Evolutionary conservation across 2,113 vertebrate genomes (phyloP).

Genomic region (Leucopsar rothschildi): DNA sequence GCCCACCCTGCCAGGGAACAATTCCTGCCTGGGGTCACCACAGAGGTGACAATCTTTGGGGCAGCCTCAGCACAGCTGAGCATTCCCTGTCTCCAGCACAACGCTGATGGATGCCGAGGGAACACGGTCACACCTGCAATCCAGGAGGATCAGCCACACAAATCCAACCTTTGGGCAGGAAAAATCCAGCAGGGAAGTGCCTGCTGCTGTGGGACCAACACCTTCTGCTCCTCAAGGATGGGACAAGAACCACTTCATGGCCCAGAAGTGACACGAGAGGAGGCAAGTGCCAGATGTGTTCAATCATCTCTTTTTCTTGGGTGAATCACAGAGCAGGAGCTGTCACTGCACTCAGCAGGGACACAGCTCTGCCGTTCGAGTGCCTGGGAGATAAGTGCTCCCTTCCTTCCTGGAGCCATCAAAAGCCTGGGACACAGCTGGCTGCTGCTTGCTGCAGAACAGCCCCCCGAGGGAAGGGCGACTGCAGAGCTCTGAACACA

Average conservation of each 20-base stretch:
- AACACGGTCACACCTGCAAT: accelerated
- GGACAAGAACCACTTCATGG: not conserved
- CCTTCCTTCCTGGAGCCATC: constrained; percentile 49
- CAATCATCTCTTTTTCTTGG: not conserved
- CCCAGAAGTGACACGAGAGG: not conserved
- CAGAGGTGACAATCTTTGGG: accelerated
- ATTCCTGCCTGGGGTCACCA: not conserved
- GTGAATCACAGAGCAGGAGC: not conserved
- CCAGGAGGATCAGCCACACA: not conserved
- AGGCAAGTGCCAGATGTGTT: not conserved
- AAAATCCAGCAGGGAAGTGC: not conserved
- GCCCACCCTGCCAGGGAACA: accelerated
- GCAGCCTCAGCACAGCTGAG: not conserved
- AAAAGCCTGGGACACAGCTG: constrained; percentile 41
- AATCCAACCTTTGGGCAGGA: not conserved
- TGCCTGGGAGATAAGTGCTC: constrained; percentile 5
- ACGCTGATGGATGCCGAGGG: accelerated
- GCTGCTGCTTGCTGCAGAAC: not conserved
- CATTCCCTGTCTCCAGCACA: accelerated
- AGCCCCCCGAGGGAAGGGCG: not conserved
- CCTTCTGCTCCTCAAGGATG: not conserved
- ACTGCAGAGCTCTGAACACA: not conserved
- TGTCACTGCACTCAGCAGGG: not conserved
- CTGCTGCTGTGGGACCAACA: not conserved
- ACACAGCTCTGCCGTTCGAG: not conserved